Percentiles rank a stretch among this genome's conserved stretches.
These are phyloP conservation scores for Palythoa grandis DNA, from an alignment of 92 coral and sea anemone species.

Conservation along the genomic window DNA sequence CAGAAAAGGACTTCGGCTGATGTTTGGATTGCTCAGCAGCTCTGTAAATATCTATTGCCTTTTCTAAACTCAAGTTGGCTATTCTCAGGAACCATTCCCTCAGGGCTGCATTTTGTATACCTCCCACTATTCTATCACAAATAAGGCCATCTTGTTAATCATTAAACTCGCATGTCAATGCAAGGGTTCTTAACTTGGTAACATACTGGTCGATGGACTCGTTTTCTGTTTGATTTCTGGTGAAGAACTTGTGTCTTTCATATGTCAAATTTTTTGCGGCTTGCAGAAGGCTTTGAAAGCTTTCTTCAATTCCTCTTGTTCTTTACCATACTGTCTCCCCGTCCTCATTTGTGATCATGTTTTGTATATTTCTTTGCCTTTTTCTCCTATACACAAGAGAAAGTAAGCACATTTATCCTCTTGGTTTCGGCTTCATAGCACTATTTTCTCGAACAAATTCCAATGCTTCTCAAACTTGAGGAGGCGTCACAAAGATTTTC, in stretches of 20 bases:
- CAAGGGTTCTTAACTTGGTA: constrained; percentile 50
- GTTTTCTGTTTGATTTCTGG: constrained; percentile 43
- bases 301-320: constrained; percentile 11
- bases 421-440: constrained; percentile 1
- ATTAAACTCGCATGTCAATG: constrained; percentile 49
- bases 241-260: constrained; percentile 57
- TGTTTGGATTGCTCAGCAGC: no score
- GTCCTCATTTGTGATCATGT: constrained; percentile 12
- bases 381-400: constrained; percentile 49
- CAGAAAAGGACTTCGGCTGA: background rate
- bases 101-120: constrained; percentile 45
- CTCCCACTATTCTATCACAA: constrained; percentile 53
- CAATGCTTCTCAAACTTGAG: background rate
- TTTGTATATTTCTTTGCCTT: constrained; percentile 48
- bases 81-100: no score
- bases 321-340: constrained; percentile 23
- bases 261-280: constrained; percentile 53
- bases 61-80: no score
- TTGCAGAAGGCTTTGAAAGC: constrained; percentile 36
- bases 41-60: no score
- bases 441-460: constrained; percentile 30
- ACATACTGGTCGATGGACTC: constrained; percentile 61
- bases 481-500: background rate
- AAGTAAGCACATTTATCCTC: constrained; percentile 52
- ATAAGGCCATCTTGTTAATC: constrained; percentile 51